Evolutionary conservation across 2,888 invertebrate species (phyloP), one percentile per base, ranked within the genome.

Genomic region (Cataglyphis cursor): DNA sequence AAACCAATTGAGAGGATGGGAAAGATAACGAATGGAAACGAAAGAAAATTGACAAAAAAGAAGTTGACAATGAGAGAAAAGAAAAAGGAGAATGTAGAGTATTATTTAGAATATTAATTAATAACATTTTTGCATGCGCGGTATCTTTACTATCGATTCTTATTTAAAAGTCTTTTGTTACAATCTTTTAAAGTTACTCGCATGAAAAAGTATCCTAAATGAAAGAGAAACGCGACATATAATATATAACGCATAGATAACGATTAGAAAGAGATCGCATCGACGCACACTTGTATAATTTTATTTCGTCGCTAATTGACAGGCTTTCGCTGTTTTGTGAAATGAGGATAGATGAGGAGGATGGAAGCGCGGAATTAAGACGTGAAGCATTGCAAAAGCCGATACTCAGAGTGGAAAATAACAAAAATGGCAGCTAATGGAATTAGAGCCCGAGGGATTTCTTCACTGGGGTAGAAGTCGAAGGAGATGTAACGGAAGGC

Each of bases 381-480:
- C 35, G 28, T 38, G 48, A 18, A 61, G 28, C 31, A 35, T 24
- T 59, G 64, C 54, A 61, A 87, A 82, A n/a, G 44, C 8, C 72
- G 68, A 54, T 72, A 72, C 59, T 21, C 35, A 9, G 59, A 76
- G 75, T 73, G 41, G 64, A 84, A 85, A 73, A 83, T 84, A 81
- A 83, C 86, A 80, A 85, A 65, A 82, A 65, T 62, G 73, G 68
- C 83, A 89, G 54, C 38, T 65, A 90, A 91, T 90, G 83, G 85
- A 90, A 90, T 91, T 89, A 88, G 83, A 78, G 35, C 80, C 82
- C 48, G 84, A 70, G 65, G 48, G 82, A 82, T 87, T 88, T 87
- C 59, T 70, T 59, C 73, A 83, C 59, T 51, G 57, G 2, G 28
- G 48, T 18, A 31, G 31, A 61, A 64, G 51, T 15, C 41, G 51